Evolutionary conservation across 2,888 invertebrate genomes (phyloP).

Genomic region (Brenthis ino): DNA sequence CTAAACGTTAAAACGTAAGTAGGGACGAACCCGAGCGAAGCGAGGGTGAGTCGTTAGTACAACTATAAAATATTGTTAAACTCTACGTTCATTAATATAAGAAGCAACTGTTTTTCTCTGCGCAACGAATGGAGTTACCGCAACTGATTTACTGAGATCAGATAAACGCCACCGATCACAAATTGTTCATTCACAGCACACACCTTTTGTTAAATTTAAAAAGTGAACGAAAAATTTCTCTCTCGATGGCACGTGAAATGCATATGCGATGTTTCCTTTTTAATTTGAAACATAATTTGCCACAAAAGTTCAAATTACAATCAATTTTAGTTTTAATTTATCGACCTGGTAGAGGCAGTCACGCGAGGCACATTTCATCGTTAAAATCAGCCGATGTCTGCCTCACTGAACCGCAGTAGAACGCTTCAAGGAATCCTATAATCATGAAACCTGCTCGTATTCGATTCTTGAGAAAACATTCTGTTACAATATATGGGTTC

Average conservation of each 20-base stretch:
- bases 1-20: too few species aligned
- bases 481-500: conserved; percentile 24
- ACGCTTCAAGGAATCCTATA: conserved; percentile 59
- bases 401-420: conserved; percentile 55
- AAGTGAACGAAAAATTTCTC: conserved; percentile 19
- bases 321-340: conserved; percentile 29
- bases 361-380: conserved; percentile 34
- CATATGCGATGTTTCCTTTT: neutral
- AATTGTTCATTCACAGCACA: conserved; percentile 5
- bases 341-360: conserved; percentile 17
- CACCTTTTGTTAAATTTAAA: neutral
- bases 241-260: neutral
- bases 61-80: neutral
- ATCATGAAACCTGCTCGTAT: conserved; percentile 48
- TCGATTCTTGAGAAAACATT: conserved; percentile 49
- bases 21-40: too few species aligned
- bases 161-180: conserved; percentile 19
- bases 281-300: neutral
- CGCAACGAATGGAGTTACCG: conserved; percentile 27
- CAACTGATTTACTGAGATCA: conserved; percentile 31
- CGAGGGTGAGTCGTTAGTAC: too few species aligned
- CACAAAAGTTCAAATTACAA: conserved; percentile 3
- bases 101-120: conserved; percentile 16
- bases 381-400: conserved; percentile 33
- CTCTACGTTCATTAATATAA: conserved; percentile 29